Evolutionary conservation across 2,797 vertebrate species (phyloP), one percentile per base, ranked within the genome.

Genomic region (Silurus aristotelis): DNA sequence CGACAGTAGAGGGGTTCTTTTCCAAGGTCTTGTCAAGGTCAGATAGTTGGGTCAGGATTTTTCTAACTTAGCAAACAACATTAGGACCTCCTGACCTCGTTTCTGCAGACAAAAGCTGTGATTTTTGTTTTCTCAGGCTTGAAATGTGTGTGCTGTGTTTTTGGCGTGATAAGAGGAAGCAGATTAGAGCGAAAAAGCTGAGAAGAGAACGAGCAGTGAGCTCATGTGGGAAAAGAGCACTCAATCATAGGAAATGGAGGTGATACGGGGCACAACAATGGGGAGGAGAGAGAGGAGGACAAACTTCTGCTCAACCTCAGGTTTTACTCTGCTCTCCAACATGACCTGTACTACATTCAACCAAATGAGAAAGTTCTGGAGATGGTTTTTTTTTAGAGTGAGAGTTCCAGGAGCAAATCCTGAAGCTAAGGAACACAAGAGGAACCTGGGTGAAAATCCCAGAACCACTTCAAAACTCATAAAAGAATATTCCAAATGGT

Each of bases 181-280:
- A 83, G 72, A 75, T 78, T 79, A 78, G 63, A 4, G 46, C 52
- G 9, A 66, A 64, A 17, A 12, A 25, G 70, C 61, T 43, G 75
- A 63, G 63, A 58, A 83, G 87, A 87, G 89, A 89, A 89, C 87
- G 87, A 89, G 84, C 83, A 93, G 85, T 93, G 91, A 93, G 86
- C 87, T 91, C 90, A 92, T 90, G 89, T 80, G 90, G 94, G 94
- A 95, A 94, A 90, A 68, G 31, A 87, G 83, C 1, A 67, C 92
- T 95, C 92, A 95, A 94, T 94, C 88, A 90, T 85, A 94, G 95
- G 94, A 96, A 95, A 89, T 81, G 55, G 86, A 80, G 77, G 86
- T 81, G 64, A 87, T 73, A 66, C 31, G 10, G 13, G 19, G 38
- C 27, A 85, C 17, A 80, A 87, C 81, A 80, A 82, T 61, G 88